Evolutionary conservation across 2,113 vertebrate species (phyloP).

Genomic region (Otis tarda): DNA sequence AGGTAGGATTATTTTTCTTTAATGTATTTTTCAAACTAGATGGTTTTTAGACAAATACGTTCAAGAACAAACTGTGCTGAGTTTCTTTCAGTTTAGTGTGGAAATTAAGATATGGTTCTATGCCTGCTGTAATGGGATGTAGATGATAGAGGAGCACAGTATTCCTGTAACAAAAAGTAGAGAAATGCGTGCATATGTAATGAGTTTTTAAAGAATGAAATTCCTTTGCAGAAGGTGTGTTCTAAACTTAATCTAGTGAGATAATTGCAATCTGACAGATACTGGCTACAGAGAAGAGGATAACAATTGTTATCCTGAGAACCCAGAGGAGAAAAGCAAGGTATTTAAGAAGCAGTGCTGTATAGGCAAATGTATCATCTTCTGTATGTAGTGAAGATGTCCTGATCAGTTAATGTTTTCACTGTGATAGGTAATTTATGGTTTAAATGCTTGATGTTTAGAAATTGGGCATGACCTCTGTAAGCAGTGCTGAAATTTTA

Average conservation of each 20-base stretch:
- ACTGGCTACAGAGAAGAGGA: background rate
- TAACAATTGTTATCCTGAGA: background rate
- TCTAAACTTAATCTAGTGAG: background rate
- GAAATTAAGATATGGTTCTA: background rate
- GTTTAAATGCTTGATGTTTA: background rate
- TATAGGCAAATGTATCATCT: background rate
- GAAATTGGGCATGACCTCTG: background rate
- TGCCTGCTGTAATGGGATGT: background rate
- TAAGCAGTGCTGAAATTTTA: background rate
- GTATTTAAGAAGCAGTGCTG: background rate
- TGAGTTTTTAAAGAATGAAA: background rate
- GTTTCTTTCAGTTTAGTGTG: background rate
- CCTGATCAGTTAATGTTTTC: background rate
- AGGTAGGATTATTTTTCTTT: background rate
- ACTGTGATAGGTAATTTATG: background rate
- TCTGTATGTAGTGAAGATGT: background rate
- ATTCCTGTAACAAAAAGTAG: background rate
- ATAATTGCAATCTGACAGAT: background rate
- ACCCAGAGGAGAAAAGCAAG: background rate
- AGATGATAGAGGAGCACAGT: background rate
- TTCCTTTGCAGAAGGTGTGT: background rate
- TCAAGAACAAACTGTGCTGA: background rate
- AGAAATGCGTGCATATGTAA: background rate
- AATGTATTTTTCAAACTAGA: background rate
- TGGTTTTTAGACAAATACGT: background rate